A percentile compares a stretch with the other conserved stretches of the same genome.
Conservation (phyloP, 2,797 vertebrate genomes). For the Pygocentrus nattereri region DNA sequence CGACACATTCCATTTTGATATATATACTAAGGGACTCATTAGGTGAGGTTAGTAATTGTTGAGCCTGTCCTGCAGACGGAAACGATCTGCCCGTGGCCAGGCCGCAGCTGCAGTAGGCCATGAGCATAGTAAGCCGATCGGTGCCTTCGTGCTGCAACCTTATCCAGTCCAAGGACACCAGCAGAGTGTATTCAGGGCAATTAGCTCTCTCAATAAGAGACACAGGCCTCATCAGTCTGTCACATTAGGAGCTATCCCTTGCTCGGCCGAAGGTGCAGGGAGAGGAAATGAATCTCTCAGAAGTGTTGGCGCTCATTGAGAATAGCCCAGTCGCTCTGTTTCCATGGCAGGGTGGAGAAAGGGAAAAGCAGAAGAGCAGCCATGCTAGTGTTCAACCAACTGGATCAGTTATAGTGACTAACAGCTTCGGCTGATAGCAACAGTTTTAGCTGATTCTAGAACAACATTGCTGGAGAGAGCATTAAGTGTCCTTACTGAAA, state of each 20-base stretch:
- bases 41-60: conserved; percentile 23
- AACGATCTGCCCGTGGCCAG: not conserved
- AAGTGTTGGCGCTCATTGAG: not conserved
- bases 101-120: not conserved
- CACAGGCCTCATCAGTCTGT: conserved; percentile 54
- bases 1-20: too few species aligned
- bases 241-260: conserved; percentile 46
- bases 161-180: conserved; percentile 57
- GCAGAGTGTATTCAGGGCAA: conserved; percentile 61
- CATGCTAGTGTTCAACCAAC: too few species aligned
- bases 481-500: too few species aligned
- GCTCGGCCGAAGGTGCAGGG: conserved; percentile 23
- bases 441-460: too few species aligned
- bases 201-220: conserved; percentile 56
- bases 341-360: not conserved
- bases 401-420: too few species aligned
- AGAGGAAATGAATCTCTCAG: conserved; percentile 41
- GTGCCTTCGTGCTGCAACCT: conserved; percentile 42
- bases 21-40: conserved; percentile 30
- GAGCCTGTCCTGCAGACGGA: conserved; percentile 4
- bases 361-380: not conserved
- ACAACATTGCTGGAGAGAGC: too few species aligned
- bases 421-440: too few species aligned
- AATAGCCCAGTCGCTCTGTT: not conserved
- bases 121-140: conserved; percentile 6